Percentiles rank a stretch among this genome's conserved stretches.
phyloP scores from a whole-genome alignment of 1,140 invertebrate species.

The Grapholita molesta region DNA sequence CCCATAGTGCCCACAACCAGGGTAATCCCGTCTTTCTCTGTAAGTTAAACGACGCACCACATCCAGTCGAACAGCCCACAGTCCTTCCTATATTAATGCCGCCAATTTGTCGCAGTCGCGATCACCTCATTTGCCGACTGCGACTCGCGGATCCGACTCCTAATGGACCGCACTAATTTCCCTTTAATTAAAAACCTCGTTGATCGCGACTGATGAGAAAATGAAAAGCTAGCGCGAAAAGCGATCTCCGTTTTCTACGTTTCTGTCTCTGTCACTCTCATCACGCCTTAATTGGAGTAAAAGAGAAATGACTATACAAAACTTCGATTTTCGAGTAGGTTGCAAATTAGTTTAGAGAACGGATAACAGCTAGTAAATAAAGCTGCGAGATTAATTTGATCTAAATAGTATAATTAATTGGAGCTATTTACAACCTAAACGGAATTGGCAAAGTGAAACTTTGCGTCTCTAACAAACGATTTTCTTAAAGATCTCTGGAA shows the following conservation, averaged over 20 bases:
- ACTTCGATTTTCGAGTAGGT: too few relatives aligned
- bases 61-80: constrained; percentile 23
- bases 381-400: neutral
- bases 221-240: neutral
- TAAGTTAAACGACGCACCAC: constrained; percentile 23
- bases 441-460: too few relatives aligned
- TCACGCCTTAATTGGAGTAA: too few relatives aligned
- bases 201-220: constrained; percentile 6
- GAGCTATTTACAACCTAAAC: too few relatives aligned
- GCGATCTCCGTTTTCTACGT: too few relatives aligned
- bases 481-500: too few relatives aligned
- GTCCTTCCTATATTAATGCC: constrained; percentile 63
- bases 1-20: too few relatives aligned
- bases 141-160: constrained; percentile 16
- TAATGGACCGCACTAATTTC: constrained; percentile 46
- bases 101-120: constrained; percentile 71
- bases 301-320: too few relatives aligned
- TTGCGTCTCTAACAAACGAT: too few relatives aligned
- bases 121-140: constrained; percentile 57
- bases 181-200: constrained; percentile 56
- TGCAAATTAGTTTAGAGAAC: neutral
- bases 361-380: neutral
- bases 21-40: too few relatives aligned
- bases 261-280: too few relatives aligned
- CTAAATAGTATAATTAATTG: too few relatives aligned